phyloP scores from a whole-genome alignment of 1,140 invertebrate genomes.

The Rhagoletis pomonella region DNA sequence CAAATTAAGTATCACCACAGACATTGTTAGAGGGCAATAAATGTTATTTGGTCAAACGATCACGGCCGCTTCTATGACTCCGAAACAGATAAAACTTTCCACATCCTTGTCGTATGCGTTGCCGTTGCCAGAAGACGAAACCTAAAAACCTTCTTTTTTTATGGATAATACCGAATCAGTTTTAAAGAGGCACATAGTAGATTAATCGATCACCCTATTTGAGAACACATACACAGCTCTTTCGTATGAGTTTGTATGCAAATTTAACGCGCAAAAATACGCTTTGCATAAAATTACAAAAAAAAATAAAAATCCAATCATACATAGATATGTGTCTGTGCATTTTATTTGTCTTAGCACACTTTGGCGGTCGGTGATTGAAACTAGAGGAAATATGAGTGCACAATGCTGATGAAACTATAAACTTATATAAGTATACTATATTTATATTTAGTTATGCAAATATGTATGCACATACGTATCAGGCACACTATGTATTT shows the following conservation, averaged over 20 bases:
- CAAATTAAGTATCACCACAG: too few species aligned
- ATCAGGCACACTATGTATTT: neutral
- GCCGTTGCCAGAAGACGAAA: too few species aligned
- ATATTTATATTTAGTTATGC: neutral
- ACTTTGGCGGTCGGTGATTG: conserved; percentile 39
- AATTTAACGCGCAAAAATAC: conserved; percentile 49
- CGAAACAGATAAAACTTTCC: too few species aligned
- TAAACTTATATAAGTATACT: too few species aligned
- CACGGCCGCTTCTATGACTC: too few species aligned
- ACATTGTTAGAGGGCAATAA: too few species aligned
- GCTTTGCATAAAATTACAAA: conserved; percentile 51
- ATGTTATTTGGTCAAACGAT: too few species aligned
- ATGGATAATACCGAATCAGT: too few species aligned
- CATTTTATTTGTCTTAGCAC: conserved; percentile 41
- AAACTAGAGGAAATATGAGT: neutral
- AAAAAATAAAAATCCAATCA: conserved; percentile 49
- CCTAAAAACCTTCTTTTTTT: too few species aligned
- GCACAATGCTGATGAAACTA: neutral
- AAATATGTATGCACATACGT: neutral
- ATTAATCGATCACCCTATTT: conserved; percentile 2
- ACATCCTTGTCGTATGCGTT: too few species aligned
- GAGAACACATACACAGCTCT: neutral
- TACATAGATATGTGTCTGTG: neutral
- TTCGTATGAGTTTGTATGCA: conserved; percentile 44
- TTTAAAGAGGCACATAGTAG: too few species aligned